A percentile compares a stretch with the other conserved stretches of the same genome.
phyloP scores from a whole-genome alignment of 2,113 vertebrate species.

The Bufo bufo region DNA sequence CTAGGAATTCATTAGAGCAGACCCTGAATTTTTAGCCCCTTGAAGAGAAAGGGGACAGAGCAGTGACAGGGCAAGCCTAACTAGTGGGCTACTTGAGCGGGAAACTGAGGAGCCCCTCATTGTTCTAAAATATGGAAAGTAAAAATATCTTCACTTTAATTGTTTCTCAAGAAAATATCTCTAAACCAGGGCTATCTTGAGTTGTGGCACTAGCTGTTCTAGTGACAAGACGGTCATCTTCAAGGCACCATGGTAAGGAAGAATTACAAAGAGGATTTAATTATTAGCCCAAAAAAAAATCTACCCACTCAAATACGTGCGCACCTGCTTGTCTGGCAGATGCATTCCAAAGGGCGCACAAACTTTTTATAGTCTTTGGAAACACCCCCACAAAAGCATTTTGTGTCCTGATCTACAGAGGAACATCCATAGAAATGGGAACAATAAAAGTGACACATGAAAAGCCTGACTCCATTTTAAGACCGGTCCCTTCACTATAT shows the following conservation, averaged over 20 bases:
- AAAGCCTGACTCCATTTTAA: not conserved
- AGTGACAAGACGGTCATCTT: not conserved
- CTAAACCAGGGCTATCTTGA: not conserved
- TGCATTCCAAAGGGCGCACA: not conserved
- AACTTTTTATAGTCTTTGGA: not conserved
- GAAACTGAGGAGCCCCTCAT: not conserved
- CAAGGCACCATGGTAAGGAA: not conserved
- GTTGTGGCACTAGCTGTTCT: not conserved
- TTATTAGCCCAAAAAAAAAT: not conserved
- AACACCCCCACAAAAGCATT: slow-evolving; percentile 1
- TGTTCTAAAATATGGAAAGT: not conserved
- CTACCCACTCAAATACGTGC: not conserved
- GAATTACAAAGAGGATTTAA: not conserved
- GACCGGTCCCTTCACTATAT: not conserved
- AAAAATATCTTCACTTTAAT: not conserved
- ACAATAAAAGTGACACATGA: slow-evolving; percentile 23
- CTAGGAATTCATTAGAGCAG: not conserved
- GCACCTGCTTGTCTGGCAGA: not conserved
- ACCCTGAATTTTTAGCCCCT: not conserved
- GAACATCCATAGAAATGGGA: not conserved
- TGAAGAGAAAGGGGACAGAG: not conserved
- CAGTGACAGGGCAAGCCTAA: not conserved
- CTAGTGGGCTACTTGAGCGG: not conserved
- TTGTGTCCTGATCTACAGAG: not conserved
- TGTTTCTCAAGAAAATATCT: not conserved